These are phyloP conservation scores for Antechinus flavipes DNA, from an alignment of 2,113 vertebrate genomes.

Conservation along the genomic window DNA sequence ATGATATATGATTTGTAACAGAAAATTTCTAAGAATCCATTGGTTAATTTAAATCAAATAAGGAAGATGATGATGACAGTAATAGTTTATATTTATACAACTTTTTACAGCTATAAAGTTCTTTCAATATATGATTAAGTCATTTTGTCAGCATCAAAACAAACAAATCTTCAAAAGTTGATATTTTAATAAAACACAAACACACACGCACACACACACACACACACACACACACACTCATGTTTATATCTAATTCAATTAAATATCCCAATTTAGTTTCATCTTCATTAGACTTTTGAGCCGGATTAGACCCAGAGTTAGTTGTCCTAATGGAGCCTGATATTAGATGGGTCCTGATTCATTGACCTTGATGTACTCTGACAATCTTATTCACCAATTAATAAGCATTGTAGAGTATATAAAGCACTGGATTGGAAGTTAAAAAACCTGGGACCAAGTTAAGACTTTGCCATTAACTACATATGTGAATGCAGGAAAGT, in stretches of 20 bases:
- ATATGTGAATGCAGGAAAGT: background rate
- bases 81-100: background rate
- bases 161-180: background rate
- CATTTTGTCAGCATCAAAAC: background rate
- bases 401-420: background rate
- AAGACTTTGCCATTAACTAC: background rate
- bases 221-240: background rate
- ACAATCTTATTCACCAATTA: background rate
- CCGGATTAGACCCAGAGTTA: background rate
- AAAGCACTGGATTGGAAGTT: background rate
- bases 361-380: background rate
- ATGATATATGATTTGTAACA: background rate
- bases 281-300: background rate
- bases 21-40: background rate
- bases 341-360: background rate
- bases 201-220: background rate
- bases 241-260: background rate
- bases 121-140: background rate
- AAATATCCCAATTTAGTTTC: background rate
- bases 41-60: background rate
- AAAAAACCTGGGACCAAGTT: background rate
- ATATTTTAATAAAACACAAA: background rate
- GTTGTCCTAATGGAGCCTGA: background rate
- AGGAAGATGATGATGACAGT: background rate
- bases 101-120: background rate